Evolutionary conservation across 2,888 invertebrate genomes (phyloP), one percentile per base, ranked within the genome.

Genomic region (Liopterus haemorrhoidalis): DNA sequence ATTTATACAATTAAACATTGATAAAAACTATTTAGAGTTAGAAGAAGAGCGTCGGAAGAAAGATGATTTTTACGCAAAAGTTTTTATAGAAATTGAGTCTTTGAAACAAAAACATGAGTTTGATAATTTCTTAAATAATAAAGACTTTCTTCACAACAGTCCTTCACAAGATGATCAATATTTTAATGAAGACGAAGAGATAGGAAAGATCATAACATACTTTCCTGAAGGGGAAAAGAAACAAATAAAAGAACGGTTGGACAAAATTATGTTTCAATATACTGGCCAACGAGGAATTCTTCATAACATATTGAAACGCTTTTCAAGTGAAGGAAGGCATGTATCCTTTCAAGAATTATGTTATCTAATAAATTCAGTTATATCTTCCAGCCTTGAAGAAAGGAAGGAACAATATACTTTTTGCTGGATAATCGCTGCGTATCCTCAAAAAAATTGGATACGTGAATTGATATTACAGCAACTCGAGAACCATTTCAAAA

Each of bases 391-490:
- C 11, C 25, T 38, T 14, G 39, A 54, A n/a, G 25, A 38, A 9
- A 37, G 20, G 14, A 40, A 41, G 0, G 39, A 50, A 14, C 15
- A 25, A 20, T 46, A 49, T 41, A 35, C 22, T 14, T 53, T 49
- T 44, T 42, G 38, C 40, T 57, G 57, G 57, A 54, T 57, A 8
- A 37, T 57, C 5, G 41, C 50, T 9, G 49, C 55, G 14, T 40
- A 50, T 41, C 42, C 49, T 38, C 55, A 56, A 48, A 14, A 27
- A 15, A 38, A 48, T 27, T 58, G 58, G 58, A 32, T 54, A 20
- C 45, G 48, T 33, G 54, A 57, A 41, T 42, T 57, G 16, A 40
- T 52, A 33, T 45, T 56, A 30, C 19, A 53, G 32, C 31, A 56
- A 21, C 31, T 58, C 3, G 57, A 58, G 36, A 51, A 53, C n/a